Base-by-base conservation (phyloP, 2,888 invertebrate species). In the Phoenoteleia sp. region DNA sequence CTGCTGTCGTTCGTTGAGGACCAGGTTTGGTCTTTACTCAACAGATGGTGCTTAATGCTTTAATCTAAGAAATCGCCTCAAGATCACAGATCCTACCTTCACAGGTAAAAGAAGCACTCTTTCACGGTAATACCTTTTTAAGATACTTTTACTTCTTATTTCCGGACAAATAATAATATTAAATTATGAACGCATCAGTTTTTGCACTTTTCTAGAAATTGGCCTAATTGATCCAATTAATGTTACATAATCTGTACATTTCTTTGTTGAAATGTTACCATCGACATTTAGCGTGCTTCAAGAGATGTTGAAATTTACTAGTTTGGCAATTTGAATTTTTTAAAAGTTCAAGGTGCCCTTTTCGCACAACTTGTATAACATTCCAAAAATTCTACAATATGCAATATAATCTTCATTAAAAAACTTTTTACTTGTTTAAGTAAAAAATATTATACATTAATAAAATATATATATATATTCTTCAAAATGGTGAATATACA, bases 51-150 rank as follows among this genome's bases (percentile, higher is more conserved):
- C 64, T 21, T 4, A 17, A 9, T 54, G 75, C 36, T 42, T 54
- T 5, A 11, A 33, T 54, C 7, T 3, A 42, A 64, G 64, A 64
- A 75, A 42, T 23, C 21, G 13, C 3, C 4, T 21, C 17, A 54
- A 54, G 82, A 64, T 69, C 54, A 56, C 77, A n/a, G n/a, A n/a
- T n/a, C n/a, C n/a, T n/a, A n/a, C n/a, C n/a, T n/a, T n/a, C 85
- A 60, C 69, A 75, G 71, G 81, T 76, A 71, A 64, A 25, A 71
- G 76, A 81, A 81, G 81, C 81, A 71, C 54, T 54, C 36, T 49
- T 69, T n/a, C n/a, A n/a, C 27, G 27, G 1, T 23, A 49, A 60
- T 39, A 42, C 79, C 60, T 42, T 58, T 21, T n/a, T n/a, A n/a
- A n/a, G n/a, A n/a, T n/a, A n/a, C 49, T 52, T 67, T 36, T 33